Evolutionary conservation across 2,797 vertebrate genomes (phyloP).

Genomic region (Erpetoichthys calabaricus): DNA sequence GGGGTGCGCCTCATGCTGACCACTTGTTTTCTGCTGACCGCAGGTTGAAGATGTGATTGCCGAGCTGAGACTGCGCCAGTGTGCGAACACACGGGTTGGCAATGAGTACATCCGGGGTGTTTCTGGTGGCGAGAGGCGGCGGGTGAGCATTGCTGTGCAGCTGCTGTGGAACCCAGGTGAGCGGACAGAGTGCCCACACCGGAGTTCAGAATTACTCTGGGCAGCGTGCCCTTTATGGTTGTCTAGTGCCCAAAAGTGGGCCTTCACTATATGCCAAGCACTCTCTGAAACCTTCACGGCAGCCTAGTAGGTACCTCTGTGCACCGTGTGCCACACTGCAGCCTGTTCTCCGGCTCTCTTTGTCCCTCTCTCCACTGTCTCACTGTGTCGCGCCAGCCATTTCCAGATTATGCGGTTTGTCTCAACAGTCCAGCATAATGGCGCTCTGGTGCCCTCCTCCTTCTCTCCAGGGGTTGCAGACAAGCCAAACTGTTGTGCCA

Average conservation of each 20-base stretch:
- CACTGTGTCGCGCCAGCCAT: too few species aligned
- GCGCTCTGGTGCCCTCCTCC: too few species aligned
- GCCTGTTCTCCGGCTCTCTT: too few species aligned
- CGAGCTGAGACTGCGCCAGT: conserved; percentile 79
- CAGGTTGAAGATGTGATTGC: conserved; percentile 92
- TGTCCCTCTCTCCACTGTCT: too few species aligned
- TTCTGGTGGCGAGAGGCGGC: conserved; percentile 79
- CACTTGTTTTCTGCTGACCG: not conserved
- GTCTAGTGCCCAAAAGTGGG: not conserved
- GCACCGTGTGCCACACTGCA: not conserved
- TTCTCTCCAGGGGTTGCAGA: not conserved
- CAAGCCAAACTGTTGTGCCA: not conserved
- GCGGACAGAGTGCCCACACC: conserved; percentile 13
- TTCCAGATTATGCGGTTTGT: too few species aligned
- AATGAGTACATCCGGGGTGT: conserved; percentile 70
- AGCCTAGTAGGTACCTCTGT: too few species aligned
- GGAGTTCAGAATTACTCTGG: too few species aligned
- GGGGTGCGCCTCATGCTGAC: too few species aligned
- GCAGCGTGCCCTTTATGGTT: not conserved
- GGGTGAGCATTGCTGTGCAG: conserved; percentile 89
- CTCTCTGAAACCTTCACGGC: not conserved
- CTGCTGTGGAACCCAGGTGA: conserved; percentile 94
- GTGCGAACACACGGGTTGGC: conserved; percentile 79
- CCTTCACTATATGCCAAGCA: not conserved
- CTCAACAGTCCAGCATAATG: too few species aligned